Base-by-base conservation (phyloP, 1,140 invertebrate genomes). In the Macrobrachium rosenbergii region DNA sequence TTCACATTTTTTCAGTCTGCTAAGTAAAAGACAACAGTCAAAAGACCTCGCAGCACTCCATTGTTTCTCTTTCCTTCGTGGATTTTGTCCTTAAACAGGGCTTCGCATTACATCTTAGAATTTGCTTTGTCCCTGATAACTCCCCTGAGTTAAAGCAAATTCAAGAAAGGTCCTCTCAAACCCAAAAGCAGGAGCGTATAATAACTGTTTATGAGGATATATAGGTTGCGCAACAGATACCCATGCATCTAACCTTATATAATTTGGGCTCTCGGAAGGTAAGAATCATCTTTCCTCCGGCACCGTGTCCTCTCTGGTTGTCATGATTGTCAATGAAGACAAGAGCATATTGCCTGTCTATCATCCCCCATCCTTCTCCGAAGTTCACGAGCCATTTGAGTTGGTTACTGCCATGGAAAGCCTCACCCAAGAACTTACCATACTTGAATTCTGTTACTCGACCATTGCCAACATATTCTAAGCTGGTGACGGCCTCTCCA, bases 361-460 rank as follows among this genome's bases (percentile, higher is more conserved):
- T 81, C 86, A 93, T 90, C n/a, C 91, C 92, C 93, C 93, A 93
- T 28, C 83, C 91, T 80, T 92, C 91, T 23, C 92, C 92, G 63
- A 88, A 88, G 83, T 82, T 90, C 43, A 17, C 21, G 19, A 88
- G 75, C 60, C 45, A 81, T 37, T 81, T 85, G 17, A 89, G 82
- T 21, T 86, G 82, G 90, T 94, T 92, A 10, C 91, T 88, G 10
- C 92, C 92, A 17, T 91, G 89, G 90, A 96, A 95, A 0, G 94
- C 93, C 2, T 92, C 92, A 21, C 93, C 93, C 8, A 95, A 90
- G 87, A 94, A 92, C 43, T 91, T 90, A 14, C 95, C 94, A 89
- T 93, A 94, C 88, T 93, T 94, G 91, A 97, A 97, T 91, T 97
- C 96, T 0, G 95, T 96, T 8, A 96, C 95, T 16, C 94, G 92